Evolutionary conservation across 2,888 invertebrate species (phyloP).

Genomic region (Carterocephalus palaemon): DNA sequence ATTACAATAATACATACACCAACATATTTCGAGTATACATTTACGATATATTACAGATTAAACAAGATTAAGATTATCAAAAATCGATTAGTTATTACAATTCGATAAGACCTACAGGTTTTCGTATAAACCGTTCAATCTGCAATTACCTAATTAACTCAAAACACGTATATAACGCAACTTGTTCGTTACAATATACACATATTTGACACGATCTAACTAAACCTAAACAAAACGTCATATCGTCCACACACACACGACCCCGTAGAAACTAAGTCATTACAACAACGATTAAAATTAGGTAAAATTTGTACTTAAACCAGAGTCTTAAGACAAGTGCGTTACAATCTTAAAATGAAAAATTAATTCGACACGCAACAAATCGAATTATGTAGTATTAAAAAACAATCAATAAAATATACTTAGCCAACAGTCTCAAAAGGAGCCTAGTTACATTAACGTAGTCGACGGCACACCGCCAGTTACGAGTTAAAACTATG

Average conservation of each 20-base stretch:
- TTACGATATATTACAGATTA: slow-evolving; percentile 14
- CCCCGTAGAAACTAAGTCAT: slow-evolving; percentile 56
- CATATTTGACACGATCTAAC: slow-evolving; percentile 57
- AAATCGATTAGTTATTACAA: slow-evolving; percentile 5
- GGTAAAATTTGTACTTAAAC: slow-evolving; percentile 78
- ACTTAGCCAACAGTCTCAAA: slow-evolving; percentile 72
- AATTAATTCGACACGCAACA: slow-evolving; percentile 60
- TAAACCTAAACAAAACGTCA: slow-evolving; percentile 51
- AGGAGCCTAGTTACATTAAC: slow-evolving; percentile 61
- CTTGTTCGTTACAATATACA: slow-evolving; percentile 16
- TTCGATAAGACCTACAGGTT: slow-evolving; percentile 1
- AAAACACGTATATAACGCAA: slow-evolving; percentile 15
- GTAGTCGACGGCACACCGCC: slow-evolving; percentile 66
- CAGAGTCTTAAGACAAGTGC: slow-evolving; percentile 67
- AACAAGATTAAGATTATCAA: not conserved
- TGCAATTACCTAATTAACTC: slow-evolving; percentile 15
- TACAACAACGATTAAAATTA: slow-evolving; percentile 76
- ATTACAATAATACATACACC: slow-evolving; percentile 20
- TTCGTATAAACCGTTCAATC: slow-evolving; percentile 17
- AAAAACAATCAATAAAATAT: slow-evolving; percentile 75
- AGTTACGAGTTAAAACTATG: slow-evolving; percentile 68
- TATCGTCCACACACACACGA: slow-evolving; percentile 48
- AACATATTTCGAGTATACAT: slow-evolving; percentile 14
- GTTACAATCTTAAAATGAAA: slow-evolving; percentile 48
- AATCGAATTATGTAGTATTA: slow-evolving; percentile 50